Base-by-base conservation (phyloP, 2,888 invertebrate genomes). In the Chydorus sphaericus region DNA sequence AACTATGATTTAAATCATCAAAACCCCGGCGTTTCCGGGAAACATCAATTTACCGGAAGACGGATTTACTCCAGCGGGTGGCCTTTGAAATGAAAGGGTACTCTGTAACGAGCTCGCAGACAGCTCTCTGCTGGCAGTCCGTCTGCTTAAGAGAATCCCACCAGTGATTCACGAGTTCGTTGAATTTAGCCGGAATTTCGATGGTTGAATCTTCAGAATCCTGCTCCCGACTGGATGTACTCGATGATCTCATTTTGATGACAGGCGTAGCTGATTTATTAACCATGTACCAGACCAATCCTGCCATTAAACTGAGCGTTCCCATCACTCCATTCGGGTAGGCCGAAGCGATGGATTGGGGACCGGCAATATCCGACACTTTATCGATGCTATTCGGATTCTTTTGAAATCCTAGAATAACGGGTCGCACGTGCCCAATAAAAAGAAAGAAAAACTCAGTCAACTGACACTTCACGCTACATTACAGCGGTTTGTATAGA, bases 241-340 rank as follows among this genome's bases (percentile, higher is more conserved):
- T 18, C 14, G 30, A 48, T 8, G 55, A 39, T 10, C 55, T 23
- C 38, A 44, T 44, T 20, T 38, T 55, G 33, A 55, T 26, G n/a
- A 55, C 55, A 18, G 55, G 55, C 23, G 55, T 55, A 23, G 48
- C 44, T 4, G 48, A 44, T 23, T 55, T 55, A 5, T 31, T 33
- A 18, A 55, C 44, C 48, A 38, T 26, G 44, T 48, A 55, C 55
- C 55, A 55, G n/a, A 48, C 48, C 7, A 55, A 26, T 16, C 55
- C 44, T 23, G 55, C 48, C 29, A 54, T 39, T 16, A 37, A 26
- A 28, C 38, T 26, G 3, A 37, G 26, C 6, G 37, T 18, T 23
- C 54, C 54, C 29, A 54, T 29, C 1, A 29, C 54, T n/a, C 54
- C 54, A 20, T 36, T 54, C 4, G 54, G 54, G 14, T 33, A 44